phyloP scores from a whole-genome alignment of 2,888 invertebrate genomes.

The Phengaris alcon region DNA sequence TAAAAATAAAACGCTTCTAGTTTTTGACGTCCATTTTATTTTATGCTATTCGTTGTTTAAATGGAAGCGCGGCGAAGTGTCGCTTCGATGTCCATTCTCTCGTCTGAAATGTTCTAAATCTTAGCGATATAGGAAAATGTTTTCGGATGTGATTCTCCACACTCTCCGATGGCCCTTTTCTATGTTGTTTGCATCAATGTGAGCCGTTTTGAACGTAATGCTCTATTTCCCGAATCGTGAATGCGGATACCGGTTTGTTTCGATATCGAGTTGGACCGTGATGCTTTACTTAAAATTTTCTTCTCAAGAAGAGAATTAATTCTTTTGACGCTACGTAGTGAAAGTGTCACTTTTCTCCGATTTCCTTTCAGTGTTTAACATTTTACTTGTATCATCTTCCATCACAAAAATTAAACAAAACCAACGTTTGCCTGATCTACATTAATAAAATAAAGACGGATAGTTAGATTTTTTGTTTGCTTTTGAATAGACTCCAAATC shows the following conservation, averaged over 20 bases:
- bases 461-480: too few relatives aligned
- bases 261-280: neutral
- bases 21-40: neutral
- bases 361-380: too few relatives aligned
- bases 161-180: conserved; percentile 26
- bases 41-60: neutral
- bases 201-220: neutral
- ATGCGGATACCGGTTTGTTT: neutral
- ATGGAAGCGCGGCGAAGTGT: conserved; percentile 13
- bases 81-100: conserved; percentile 16
- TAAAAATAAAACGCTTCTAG: neutral
- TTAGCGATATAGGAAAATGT: conserved; percentile 33
- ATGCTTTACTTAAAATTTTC: too few relatives aligned
- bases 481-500: too few relatives aligned
- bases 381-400: too few relatives aligned
- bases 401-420: too few relatives aligned
- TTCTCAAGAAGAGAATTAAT: too few relatives aligned
- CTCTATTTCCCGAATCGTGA: neutral
- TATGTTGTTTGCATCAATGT: conserved; percentile 29
- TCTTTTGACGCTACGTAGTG: too few relatives aligned
- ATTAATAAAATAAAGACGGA: too few relatives aligned
- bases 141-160: neutral
- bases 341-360: too few relatives aligned
- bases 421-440: too few relatives aligned
- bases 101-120: conserved; percentile 30